phyloP scores from a whole-genome alignment of 2,888 invertebrate species.

The Chrysina gloriosa region DNA sequence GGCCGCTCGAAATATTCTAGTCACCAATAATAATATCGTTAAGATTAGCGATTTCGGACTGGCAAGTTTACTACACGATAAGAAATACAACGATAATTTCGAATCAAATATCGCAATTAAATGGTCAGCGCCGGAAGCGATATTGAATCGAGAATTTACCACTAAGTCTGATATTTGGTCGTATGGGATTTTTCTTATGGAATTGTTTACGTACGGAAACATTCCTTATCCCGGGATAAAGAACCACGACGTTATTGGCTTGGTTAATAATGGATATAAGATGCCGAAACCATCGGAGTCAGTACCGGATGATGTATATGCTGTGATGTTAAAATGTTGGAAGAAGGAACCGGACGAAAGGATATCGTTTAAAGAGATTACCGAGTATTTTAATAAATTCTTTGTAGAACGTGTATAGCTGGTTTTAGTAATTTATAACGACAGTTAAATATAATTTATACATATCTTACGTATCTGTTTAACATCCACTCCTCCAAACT shows the following conservation, averaged over 20 bases:
- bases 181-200: constrained; percentile 94
- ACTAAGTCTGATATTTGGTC: constrained; percentile 99
- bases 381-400: constrained; percentile 97
- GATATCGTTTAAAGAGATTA: constrained; percentile 97
- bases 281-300: constrained; percentile 96
- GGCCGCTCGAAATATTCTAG: constrained; percentile 94
- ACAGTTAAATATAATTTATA: no score
- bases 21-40: constrained; percentile 79
- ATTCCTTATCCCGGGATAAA: constrained; percentile 98
- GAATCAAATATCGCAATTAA: constrained; percentile 99
- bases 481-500: no score
- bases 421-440: no score
- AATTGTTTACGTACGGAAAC: constrained; percentile 95
- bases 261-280: constrained; percentile 94
- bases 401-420: background rate
- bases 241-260: constrained; percentile 96
- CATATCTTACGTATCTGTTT: no score
- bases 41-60: constrained; percentile 94
- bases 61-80: constrained; percentile 96
- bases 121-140: constrained; percentile 98
- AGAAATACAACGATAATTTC: constrained; percentile 96
- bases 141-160: constrained; percentile 93
- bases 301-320: constrained; percentile 94
- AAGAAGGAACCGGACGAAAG: constrained; percentile 92
- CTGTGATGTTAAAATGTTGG: constrained; percentile 96